Evolutionary conservation across 2,797 vertebrate species (phyloP).

Genomic region (Alouatta caraya): DNA sequence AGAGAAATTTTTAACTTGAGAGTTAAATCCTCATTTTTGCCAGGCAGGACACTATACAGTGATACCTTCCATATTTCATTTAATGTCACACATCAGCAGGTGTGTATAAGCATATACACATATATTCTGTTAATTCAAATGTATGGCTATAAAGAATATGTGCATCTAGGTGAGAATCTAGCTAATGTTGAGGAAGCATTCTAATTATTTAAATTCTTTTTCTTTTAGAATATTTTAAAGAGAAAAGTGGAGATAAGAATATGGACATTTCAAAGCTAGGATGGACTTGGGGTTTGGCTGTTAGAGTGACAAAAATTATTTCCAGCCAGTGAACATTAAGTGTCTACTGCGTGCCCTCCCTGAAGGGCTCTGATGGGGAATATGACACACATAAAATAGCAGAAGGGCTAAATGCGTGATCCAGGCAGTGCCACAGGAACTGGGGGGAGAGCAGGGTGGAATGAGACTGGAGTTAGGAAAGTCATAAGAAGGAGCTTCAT

Average conservation of each 20-base stretch:
- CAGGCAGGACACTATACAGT: not conserved
- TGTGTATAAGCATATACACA: not conserved
- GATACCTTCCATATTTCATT: not conserved
- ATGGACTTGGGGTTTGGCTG: not conserved
- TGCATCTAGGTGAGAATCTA: not conserved
- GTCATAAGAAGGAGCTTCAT: not conserved
- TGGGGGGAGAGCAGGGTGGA: not conserved
- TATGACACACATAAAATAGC: not conserved
- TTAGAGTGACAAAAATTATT: not conserved
- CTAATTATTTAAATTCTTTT: not conserved
- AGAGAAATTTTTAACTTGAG: constrained; percentile 8
- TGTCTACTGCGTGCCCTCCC: not conserved
- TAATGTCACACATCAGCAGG: not conserved
- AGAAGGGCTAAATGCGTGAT: not conserved
- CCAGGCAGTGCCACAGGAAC: not conserved
- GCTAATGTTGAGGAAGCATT: not conserved
- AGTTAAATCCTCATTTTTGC: constrained; percentile 17
- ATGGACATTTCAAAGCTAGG: not conserved
- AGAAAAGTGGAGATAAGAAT: not conserved
- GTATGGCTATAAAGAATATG: not conserved
- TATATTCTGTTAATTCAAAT: not conserved
- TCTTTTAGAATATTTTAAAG: not conserved
- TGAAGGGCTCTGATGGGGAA: not conserved
- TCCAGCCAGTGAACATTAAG: not conserved
- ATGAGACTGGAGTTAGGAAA: not conserved